Evolutionary conservation across 1,140 invertebrate genomes (phyloP).

Genomic region (Whitmania pigra): DNA sequence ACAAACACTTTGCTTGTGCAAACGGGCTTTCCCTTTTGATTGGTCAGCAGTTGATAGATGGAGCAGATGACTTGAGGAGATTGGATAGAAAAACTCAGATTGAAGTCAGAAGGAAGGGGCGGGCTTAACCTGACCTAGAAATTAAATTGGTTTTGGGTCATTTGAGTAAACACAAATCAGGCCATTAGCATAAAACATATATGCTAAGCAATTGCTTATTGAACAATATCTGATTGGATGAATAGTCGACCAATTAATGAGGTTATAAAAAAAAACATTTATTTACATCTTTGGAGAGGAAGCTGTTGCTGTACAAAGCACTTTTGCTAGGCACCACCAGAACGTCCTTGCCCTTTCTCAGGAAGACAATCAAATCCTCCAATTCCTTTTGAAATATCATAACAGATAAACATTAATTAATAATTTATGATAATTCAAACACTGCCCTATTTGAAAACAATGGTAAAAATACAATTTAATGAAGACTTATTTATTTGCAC

Average conservation of each 20-base stretch:
- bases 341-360: constrained; percentile 6
- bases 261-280: neutral
- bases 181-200: no score
- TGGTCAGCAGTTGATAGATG: constrained; percentile 4
- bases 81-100: neutral
- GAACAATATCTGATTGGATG: no score
- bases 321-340: neutral
- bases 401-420: neutral
- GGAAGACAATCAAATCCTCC: neutral
- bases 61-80: constrained; percentile 1
- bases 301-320: neutral
- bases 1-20: neutral
- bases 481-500: neutral
- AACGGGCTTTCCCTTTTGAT: neutral
- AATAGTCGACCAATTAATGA: no score
- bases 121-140: neutral
- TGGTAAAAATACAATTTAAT: no score
- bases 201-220: no score
- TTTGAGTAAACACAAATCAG: neutral
- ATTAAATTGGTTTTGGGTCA: neutral
- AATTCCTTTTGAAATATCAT: neutral
- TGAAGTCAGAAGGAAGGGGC: neutral
- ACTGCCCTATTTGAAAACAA: no score
- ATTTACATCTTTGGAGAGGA: neutral
- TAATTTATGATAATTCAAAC: no score